Percentiles rank a stretch among this genome's conserved stretches.
phyloP scores from a whole-genome alignment of 2,797 vertebrate genomes.

The Onychomys leucogaster region DNA sequence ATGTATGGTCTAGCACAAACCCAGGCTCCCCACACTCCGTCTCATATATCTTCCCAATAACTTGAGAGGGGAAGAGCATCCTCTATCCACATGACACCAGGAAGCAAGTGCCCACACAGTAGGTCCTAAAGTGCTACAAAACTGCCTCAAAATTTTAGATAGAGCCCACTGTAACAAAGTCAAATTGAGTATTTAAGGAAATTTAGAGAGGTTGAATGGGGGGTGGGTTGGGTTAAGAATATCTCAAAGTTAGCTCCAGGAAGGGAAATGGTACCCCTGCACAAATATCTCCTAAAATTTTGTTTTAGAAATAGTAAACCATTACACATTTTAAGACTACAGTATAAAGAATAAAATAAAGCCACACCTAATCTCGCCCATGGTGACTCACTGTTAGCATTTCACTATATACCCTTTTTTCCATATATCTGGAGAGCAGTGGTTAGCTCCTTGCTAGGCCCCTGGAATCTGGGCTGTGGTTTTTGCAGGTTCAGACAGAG shows the following conservation, averaged over 20 bases:
- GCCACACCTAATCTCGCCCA: background rate
- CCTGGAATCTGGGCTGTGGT: background rate
- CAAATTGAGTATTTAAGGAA: slow-evolving; percentile 3
- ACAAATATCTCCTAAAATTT: background rate
- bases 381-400: background rate
- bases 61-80: too few relatives aligned
- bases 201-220: background rate
- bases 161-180: background rate
- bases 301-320: background rate
- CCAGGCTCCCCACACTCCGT: background rate
- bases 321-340: background rate
- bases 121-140: background rate
- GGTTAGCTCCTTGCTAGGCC: background rate
- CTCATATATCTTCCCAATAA: background rate
- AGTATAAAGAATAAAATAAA: slow-evolving; percentile 19
- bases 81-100: too few relatives aligned
- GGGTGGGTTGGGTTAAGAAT: background rate
- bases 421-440: background rate
- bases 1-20: background rate
- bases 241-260: background rate
- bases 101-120: background rate
- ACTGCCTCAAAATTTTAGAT: slow-evolving; percentile 24
- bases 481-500: background rate
- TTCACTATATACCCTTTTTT: background rate
- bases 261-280: background rate